Percentiles rank a stretch among this genome's conserved stretches.
These are phyloP conservation scores for Microchirus variegatus DNA, from an alignment of 2,797 vertebrate genomes.

Conservation along the genomic window DNA sequence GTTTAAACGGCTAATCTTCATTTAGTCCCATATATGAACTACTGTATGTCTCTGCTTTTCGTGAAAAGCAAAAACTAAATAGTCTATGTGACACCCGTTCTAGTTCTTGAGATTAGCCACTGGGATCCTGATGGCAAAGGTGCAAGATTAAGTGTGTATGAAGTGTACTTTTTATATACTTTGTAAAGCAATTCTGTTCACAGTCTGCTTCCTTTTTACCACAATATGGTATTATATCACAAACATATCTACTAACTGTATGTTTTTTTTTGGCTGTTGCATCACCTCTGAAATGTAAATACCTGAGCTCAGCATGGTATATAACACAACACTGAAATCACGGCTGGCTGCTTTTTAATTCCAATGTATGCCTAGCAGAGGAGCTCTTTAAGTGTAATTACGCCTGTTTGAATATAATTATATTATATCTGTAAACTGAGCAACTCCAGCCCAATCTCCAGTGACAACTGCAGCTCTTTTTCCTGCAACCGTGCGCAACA, in stretches of 20 bases:
- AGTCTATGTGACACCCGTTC: too few relatives aligned
- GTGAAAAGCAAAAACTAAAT: too few relatives aligned
- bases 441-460: background rate
- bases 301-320: background rate
- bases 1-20: too few relatives aligned
- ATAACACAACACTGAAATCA: constrained; percentile 1
- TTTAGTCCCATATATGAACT: too few relatives aligned
- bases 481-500: background rate
- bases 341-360: background rate
- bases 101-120: too few relatives aligned
- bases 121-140: too few relatives aligned
- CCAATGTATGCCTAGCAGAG: background rate
- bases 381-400: background rate
- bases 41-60: too few relatives aligned
- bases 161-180: too few relatives aligned
- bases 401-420: background rate
- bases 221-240: too few relatives aligned
- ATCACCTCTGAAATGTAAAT: background rate
- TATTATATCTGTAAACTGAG: constrained; percentile 5
- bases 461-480: background rate
- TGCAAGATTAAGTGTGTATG: too few relatives aligned
- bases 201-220: too few relatives aligned
- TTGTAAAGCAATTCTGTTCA: too few relatives aligned
- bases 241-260: constrained; percentile 8
- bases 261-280: background rate